Evolutionary conservation across 2,797 vertebrate species (phyloP), one percentile per base, ranked within the genome.

Genomic region (Eupleurogrammus muticus): DNA sequence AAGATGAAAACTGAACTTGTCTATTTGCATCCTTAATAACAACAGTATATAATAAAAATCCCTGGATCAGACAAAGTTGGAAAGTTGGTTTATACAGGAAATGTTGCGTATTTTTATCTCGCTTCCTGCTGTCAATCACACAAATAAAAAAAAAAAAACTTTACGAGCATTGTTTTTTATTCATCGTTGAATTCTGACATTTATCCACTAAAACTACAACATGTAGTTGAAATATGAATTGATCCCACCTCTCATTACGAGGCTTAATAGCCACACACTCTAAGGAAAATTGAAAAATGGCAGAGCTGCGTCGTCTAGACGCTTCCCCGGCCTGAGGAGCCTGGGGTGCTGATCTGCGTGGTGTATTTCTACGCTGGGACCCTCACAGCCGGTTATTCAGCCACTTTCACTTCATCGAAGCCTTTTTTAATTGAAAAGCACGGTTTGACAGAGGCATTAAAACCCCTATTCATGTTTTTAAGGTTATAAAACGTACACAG

Each of bases 211-310:
- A 70, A 70, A 48, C 10, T 16, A 49, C 6, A 38, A 40, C n/a
- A 50, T 42, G 1, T 11, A 56, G 35, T 42, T 62, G 51, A 78
- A 73, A 71, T 63, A 50, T 56, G 8, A 60, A 70, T 57, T 65
- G 35, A 74, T 72, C 60, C 5, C 8, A 57, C 1, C 21, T 75
- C 28, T 54, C 46, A 74, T 72, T 54, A 71, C n/a, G 38, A 40
- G 54, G 23, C 34, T 38, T 54, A 70, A 75, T 40, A 61, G 54
- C n/a, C 28, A 35, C 36, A 72, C n/a, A 57, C 28, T 36, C 2
- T 7, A 21, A 24, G 32, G 36, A 66, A 59, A 72, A 63, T 19
- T 62, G 48, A 56, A 63, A 66, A 66, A 35, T 19, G 23, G 17
- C 32, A n/a, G 55, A 12, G 12, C 10, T 47, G 52, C 47, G 9